Conservation (phyloP, 2,888 invertebrate species). For the Lumbricus terrestris region DNA sequence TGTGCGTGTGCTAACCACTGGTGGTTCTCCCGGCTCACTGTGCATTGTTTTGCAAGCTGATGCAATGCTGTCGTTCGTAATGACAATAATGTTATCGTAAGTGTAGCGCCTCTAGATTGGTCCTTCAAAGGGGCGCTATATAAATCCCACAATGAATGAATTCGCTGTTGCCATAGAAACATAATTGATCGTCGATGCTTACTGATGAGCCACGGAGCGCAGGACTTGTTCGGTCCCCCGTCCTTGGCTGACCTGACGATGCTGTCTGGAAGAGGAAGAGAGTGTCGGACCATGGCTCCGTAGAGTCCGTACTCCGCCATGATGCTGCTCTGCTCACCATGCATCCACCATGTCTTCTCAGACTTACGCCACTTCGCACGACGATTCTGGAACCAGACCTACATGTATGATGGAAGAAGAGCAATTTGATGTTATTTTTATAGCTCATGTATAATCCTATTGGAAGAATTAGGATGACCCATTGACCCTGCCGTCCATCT, state of each 20-base stretch:
- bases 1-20: too few species aligned
- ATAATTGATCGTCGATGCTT: neutral
- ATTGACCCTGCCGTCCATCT: too few species aligned
- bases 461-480: neutral
- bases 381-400: slow-evolving; percentile 99
- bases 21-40: too few species aligned
- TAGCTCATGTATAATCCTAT: neutral
- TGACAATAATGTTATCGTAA: too few species aligned
- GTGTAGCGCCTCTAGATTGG: too few species aligned
- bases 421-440: neutral
- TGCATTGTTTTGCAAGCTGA: too few species aligned
- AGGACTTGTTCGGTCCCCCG: slow-evolving; percentile 25
- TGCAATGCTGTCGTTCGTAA: too few species aligned
- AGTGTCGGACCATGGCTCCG: slow-evolving; percentile 91
- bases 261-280: slow-evolving; percentile 33
- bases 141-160: too few species aligned
- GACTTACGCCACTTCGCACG: slow-evolving; percentile 99
- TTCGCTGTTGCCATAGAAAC: neutral
- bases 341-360: slow-evolving; percentile 99
- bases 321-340: slow-evolving; percentile 93
- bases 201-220: slow-evolving; percentile 34
- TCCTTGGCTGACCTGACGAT: slow-evolving; percentile 25
- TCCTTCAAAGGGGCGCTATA: too few species aligned
- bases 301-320: slow-evolving; percentile 99
- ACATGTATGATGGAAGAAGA: neutral